Evolutionary conservation across 2,797 vertebrate species (phyloP), one percentile per base, ranked within the genome.

Genomic region (Heterohyrax brucei): DNA sequence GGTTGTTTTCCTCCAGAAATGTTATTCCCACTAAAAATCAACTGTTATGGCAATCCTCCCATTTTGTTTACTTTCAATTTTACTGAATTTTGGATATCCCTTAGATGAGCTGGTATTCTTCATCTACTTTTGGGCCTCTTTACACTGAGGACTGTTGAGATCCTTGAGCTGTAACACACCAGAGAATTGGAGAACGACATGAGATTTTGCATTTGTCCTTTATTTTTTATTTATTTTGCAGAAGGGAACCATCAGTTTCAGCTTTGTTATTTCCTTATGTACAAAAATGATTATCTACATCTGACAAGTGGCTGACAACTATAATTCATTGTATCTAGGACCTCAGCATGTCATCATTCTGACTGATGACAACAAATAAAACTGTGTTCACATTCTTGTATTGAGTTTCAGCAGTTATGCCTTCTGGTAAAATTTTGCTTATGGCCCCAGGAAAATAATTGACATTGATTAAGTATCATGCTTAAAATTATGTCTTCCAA

Each of bases 401-500:
- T 2, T 93, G 50, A 82, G 28, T 78, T 89, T 85, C 39, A 79
- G 14, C 22, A 78, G 24, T 50, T 66, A 3, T 83, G n/a, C 4
- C 82, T 85, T 83, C n/a, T 91, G 28, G 18, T 82, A 81, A 81
- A 33, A 88, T 79, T 80, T 93, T 48, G 7, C 4, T 94, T 64
- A 46, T 61, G 59, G 70, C 50, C 39, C 21, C 75, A 93, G 24
- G 46, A 66, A 88, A 95, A 30, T 1, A 85, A 19, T n/a, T 96
- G 94, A 77, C 94, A 83, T 1, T 91, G 86, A 96, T 89, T 66
- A 94, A 93, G 18, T 75, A 76, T 86, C 26, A 30, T 56, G 72
- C 39, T 88, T 72, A 76, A 80, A 93, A 21, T 75, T 86, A 39
- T 26, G 10, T 92, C 79, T 72, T 28, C 28, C 26, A 83, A 87